These are phyloP conservation scores for Notospermus geniculatus DNA, from an alignment of 1,140 invertebrate genomes.

Conservation along the genomic window DNA sequence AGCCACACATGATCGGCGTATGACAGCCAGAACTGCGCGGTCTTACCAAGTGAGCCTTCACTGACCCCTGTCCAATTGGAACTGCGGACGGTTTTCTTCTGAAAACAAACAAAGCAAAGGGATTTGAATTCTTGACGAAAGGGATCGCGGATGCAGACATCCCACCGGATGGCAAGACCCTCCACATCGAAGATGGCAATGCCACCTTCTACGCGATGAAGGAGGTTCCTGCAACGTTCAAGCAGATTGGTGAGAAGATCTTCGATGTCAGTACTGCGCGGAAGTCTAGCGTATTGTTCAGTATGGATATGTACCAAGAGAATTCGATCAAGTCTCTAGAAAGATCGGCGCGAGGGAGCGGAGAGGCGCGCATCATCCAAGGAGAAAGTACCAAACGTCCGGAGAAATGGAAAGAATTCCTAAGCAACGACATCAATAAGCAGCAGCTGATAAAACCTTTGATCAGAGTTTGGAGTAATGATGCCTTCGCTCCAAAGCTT, in stretches of 20 bases:
- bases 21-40: slow-evolving; percentile 25
- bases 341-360: not conserved
- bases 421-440: not conserved
- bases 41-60: slow-evolving; percentile 20
- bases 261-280: slow-evolving; percentile 1
- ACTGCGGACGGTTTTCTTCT: too few species aligned
- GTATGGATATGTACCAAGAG: not conserved
- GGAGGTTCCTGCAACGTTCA: slow-evolving; percentile 2
- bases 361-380: not conserved
- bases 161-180: too few species aligned
- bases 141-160: not conserved
- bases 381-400: slow-evolving; percentile 3
- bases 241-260: slow-evolving; percentile 1
- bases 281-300: not conserved
- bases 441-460: slow-evolving; percentile 1
- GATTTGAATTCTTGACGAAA: slow-evolving; percentile 2
- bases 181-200: not conserved
- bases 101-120: not conserved
- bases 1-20: slow-evolving; percentile 29
- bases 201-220: not conserved
- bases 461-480: slow-evolving; percentile 1
- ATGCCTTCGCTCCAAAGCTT: not conserved
- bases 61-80: not conserved
- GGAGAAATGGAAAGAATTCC: not conserved
- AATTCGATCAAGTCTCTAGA: not conserved